Conservation (phyloP, 1,140 invertebrate genomes). For the Drosophila suzukii region DNA sequence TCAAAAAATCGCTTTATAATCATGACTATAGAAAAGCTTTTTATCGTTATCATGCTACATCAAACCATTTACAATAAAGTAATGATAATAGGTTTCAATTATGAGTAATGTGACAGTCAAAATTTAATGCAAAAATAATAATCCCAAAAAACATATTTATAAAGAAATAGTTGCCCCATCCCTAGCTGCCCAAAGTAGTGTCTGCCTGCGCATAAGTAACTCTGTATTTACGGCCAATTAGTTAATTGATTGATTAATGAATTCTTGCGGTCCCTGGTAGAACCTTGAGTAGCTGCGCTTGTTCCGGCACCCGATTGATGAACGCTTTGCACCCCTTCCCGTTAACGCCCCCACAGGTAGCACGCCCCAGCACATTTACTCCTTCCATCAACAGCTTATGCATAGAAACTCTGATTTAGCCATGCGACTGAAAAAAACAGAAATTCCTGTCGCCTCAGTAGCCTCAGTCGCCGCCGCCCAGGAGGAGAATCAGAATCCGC, state of each 20-base stretch:
- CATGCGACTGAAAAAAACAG: constrained; percentile 78
- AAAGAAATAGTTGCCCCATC: not conserved
- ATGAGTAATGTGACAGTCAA: not conserved
- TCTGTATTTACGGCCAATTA: constrained; percentile 16
- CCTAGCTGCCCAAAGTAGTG: constrained; percentile 5
- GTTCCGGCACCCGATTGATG: constrained; percentile 67
- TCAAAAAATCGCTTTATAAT: no score
- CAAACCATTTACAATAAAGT: no score
- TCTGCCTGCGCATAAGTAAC: constrained; percentile 16
- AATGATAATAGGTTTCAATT: no score
- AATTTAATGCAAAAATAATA: not conserved
- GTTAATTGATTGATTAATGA: constrained; percentile 13
- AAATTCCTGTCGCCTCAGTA: constrained; percentile 71
- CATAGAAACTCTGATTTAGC: constrained; percentile 83
- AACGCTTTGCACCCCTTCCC: constrained; percentile 59
- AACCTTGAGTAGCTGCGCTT: constrained; percentile 62
- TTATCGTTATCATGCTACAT: no score
- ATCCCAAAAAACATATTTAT: not conserved
- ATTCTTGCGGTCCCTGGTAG: constrained; percentile 56
- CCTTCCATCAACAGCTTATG: constrained; percentile 81
- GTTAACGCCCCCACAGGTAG: constrained; percentile 60
- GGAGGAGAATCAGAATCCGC: constrained; percentile 14
- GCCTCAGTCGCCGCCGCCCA: constrained; percentile 35
- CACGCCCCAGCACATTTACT: constrained; percentile 78
- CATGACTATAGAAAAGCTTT: no score